Conservation (phyloP, 2,888 invertebrate genomes). For the Hyalella azteca region DNA sequence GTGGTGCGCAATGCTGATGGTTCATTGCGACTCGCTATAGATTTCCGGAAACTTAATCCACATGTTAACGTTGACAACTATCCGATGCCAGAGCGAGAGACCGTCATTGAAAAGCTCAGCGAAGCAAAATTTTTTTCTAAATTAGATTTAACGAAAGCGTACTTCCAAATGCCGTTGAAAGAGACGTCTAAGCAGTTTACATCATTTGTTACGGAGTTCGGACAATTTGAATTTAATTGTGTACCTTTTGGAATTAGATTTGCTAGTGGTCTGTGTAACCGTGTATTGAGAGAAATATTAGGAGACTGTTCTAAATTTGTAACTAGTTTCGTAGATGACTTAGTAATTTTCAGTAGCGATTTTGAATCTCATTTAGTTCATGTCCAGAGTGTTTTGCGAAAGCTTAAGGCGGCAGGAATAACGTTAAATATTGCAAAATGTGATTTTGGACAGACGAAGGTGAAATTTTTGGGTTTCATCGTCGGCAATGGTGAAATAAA, state of each 20-base stretch:
- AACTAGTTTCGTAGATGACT: too few relatives aligned
- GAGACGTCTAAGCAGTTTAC: neutral
- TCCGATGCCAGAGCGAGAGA: neutral
- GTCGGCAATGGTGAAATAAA: neutral
- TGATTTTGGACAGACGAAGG: neutral
- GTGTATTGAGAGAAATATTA: too few relatives aligned
- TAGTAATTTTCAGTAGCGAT: too few relatives aligned
- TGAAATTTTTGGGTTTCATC: neutral
- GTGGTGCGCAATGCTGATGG: neutral
- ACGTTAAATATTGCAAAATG: neutral
- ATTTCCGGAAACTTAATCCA: neutral
- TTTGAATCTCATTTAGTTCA: too few relatives aligned
- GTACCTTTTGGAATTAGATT: constrained; percentile 10
- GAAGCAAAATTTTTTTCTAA: neutral
- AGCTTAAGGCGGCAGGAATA: too few relatives aligned
- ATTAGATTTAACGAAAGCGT: neutral
- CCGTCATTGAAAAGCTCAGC: neutral
- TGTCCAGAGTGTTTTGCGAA: too few relatives aligned
- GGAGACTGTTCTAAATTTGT: too few relatives aligned
- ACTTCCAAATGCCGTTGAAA: neutral
- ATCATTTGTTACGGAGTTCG: neutral
- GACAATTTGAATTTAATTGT: neutral
- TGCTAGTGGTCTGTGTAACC: too few relatives aligned
- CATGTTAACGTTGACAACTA: too few relatives aligned
- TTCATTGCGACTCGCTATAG: neutral